Evolutionary conservation across 2,888 invertebrate species (phyloP).

Genomic region (Physocephala rufipes): DNA sequence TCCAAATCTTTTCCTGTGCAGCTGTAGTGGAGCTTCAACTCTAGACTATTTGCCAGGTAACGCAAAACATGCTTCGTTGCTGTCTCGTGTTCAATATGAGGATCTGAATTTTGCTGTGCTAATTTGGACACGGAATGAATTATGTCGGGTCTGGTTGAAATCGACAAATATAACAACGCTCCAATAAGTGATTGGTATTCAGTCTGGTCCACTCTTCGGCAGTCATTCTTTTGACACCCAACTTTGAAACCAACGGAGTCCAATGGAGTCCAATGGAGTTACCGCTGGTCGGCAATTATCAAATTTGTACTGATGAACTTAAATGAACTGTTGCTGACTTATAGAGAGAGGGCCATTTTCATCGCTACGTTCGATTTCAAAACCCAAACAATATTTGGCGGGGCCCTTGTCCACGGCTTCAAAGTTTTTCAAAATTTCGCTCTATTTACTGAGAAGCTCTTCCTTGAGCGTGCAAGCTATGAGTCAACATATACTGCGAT

Average conservation of each 20-base stretch:
- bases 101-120: slow-evolving; percentile 37
- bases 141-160: slow-evolving; percentile 31
- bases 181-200: slow-evolving; percentile 35
- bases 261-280: slow-evolving; percentile 38
- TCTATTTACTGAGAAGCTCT: slow-evolving; percentile 19
- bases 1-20: slow-evolving; percentile 1
- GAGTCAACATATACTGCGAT: slow-evolving; percentile 38
- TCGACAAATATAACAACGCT: slow-evolving; percentile 34
- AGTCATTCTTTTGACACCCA: slow-evolving; percentile 10
- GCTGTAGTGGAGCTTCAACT: slow-evolving; percentile 15
- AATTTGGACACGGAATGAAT: slow-evolving; percentile 36
- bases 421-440: slow-evolving; percentile 33
- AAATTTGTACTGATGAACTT: slow-evolving; percentile 20
- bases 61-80: not conserved
- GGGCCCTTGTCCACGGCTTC: slow-evolving; percentile 37
- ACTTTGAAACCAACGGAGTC: slow-evolving; percentile 26
- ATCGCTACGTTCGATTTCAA: slow-evolving; percentile 41
- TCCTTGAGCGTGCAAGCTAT: slow-evolving; percentile 30
- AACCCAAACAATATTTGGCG: slow-evolving; percentile 39
- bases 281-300: slow-evolving; percentile 29
- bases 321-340: slow-evolving; percentile 23
- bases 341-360: slow-evolving; percentile 28
- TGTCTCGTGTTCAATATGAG: not conserved
- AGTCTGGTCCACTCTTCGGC: slow-evolving; percentile 29
- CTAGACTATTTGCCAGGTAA: slow-evolving; percentile 6